Evolutionary conservation across 1,140 invertebrate species (phyloP).

Genomic region (Brachionus sp.): DNA sequence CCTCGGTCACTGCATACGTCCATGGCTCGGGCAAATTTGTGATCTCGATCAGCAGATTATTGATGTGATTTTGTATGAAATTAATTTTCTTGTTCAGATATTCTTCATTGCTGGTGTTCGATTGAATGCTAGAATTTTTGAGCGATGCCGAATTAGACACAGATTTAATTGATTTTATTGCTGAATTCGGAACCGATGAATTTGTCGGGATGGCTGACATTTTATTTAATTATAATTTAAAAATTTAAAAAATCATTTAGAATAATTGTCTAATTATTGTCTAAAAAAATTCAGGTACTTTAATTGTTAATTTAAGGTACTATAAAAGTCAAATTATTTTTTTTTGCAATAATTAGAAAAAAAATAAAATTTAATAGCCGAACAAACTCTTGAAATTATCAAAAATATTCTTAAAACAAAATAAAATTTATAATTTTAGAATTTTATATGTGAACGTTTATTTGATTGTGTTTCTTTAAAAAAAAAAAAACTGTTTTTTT

Average conservation of each 20-base stretch:
- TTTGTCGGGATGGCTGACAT: not conserved
- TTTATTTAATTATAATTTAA: not conserved
- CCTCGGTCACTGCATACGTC: conserved; percentile 52
- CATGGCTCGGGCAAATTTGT: conserved; percentile 50
- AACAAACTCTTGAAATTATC: not conserved
- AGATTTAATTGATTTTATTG: conserved; percentile 12
- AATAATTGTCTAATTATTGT: not conserved
- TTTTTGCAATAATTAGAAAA: not conserved
- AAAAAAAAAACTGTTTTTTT: conserved; percentile 9
- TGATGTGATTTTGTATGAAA: conserved; percentile 43
- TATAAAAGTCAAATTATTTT: not conserved
- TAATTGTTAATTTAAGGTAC: not conserved
- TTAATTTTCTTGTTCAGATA: conserved; percentile 44
- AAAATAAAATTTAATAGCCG: not conserved
- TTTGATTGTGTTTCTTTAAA: conserved; percentile 14
- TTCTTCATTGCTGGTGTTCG: not conserved
- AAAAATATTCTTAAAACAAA: not conserved
- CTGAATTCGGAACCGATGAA: not conserved
- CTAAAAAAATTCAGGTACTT: not conserved
- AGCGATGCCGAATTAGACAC: not conserved
- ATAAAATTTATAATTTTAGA: not conserved
- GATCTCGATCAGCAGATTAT: conserved; percentile 33
- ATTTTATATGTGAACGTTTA: conserved; percentile 20
- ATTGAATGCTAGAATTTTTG: not conserved
- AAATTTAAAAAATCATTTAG: not conserved